A percentile compares a stretch with the other conserved stretches of the same genome.
phyloP scores from a whole-genome alignment of 30 jellyfish, hydroid and myxozoan genomes.

The Mastigias papua region DNA sequence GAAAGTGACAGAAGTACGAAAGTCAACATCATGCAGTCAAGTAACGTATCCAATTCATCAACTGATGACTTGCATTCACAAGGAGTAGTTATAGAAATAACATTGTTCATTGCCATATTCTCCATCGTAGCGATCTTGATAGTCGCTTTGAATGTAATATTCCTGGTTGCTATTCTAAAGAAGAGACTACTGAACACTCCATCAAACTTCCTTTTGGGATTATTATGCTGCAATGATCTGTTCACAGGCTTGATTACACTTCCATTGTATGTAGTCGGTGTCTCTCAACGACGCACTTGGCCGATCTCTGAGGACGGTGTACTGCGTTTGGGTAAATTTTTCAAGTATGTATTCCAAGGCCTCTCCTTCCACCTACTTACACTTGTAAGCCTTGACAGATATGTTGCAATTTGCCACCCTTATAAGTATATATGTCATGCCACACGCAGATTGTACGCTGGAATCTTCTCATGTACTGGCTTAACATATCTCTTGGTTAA shows the following conservation, averaged over 20 bases:
- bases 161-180: constrained; percentile 2
- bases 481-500: neutral
- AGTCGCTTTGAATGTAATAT: neutral
- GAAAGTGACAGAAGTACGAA: no score
- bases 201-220: constrained; percentile 25
- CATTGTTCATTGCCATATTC: neutral
- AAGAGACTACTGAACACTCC: constrained; percentile 19
- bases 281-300: neutral
- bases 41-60: neutral
- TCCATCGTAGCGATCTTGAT: neutral
- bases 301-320: neutral
- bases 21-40: no score
- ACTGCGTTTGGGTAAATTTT: neutral
- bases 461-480: neutral
- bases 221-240: constrained; percentile 11
- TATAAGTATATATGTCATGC: constrained; percentile 12
- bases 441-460: neutral
- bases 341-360: neutral
- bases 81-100: neutral
- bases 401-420: constrained; percentile 47
- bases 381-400: constrained; percentile 32
- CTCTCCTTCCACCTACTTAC: constrained; percentile 17
- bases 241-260: neutral
- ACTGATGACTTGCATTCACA: neutral
- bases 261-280: neutral